Evolutionary conservation across 2,113 vertebrate species (phyloP), one percentile per base, ranked within the genome.

Genomic region (Daboia siamensis): DNA sequence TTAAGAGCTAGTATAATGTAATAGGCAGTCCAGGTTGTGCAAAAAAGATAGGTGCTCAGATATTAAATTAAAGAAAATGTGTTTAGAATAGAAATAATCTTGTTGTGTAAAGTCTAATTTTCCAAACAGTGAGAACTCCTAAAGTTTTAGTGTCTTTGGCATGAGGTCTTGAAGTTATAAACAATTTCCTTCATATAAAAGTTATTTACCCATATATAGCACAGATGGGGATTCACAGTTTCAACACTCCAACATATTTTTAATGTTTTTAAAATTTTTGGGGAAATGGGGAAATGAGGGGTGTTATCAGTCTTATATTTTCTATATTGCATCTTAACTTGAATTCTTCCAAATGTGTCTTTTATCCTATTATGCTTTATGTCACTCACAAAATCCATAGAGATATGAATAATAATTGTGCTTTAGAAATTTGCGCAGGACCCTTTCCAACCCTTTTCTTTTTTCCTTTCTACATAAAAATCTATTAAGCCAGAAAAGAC

Each of bases 51-150:
- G 23, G 46, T 55, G 51, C 90, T 61, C 26, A 80, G n/a, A 46
- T 88, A 69, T 89, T 74, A 92, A 89, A 92, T 89, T 80, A 74
- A 88, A 44, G 33, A 20, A 84, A 89, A 80, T 51, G 21, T 39
- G 44, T 7, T 13, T n/a, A 21, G 46, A 89, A 51, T 85, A 92
- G 20, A 54, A 59, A 48, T 54, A 24, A 39, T 91, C 48, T 91
- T 64, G 23, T 89, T 59, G 44, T 89, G 23, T 24, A 39, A 23
- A 5, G 13, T 26, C 26, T 24, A 89, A 61, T 61, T 61, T 24
- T 89, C 12, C 57, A 89, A 64, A 46, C 21, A 24, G 24, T 61
- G 24, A 29, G 44, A 64, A 89, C 24, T 64, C 57, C 24, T 46
- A 64, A 46, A 15, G 24, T 61, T 61, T 89, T 48, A 46, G 39